phyloP scores from a whole-genome alignment of 2,888 invertebrate genomes.

The Tuberolachnus salignus region DNA sequence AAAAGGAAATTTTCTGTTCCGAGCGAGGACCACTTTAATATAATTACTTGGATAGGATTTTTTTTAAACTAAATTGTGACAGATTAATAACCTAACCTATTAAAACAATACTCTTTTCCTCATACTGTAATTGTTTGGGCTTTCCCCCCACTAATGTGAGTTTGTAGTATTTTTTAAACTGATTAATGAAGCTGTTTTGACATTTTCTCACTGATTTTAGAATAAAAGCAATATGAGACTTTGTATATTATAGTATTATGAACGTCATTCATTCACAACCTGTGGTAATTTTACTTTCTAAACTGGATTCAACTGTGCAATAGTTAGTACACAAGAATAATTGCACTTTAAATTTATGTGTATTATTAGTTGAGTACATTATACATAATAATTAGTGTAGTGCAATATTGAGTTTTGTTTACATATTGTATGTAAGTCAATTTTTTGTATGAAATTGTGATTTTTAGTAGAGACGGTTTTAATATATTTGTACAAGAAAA shows the following conservation, averaged over 20 bases:
- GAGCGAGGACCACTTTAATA: not conserved
- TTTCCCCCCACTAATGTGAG: too few relatives aligned
- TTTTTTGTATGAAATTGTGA: slow-evolving; percentile 41
- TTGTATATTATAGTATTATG: not conserved
- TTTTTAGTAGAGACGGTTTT: slow-evolving; percentile 49
- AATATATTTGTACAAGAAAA: slow-evolving; percentile 51
- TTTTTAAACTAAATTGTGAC: not conserved
- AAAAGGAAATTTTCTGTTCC: not conserved
- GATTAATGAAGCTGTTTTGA: too few relatives aligned
- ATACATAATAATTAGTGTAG: slow-evolving; percentile 1
- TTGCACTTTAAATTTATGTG: slow-evolving; percentile 16
- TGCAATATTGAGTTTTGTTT: slow-evolving; percentile 29
- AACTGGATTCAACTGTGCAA: not conserved
- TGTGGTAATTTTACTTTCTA: slow-evolving; percentile 4
- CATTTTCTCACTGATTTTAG: not conserved
- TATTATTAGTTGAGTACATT: slow-evolving; percentile 13
- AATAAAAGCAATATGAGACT: slow-evolving; percentile 5
- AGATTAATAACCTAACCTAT: not conserved
- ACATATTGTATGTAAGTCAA: slow-evolving; percentile 36
- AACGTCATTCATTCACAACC: not conserved
- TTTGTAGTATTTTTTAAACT: too few relatives aligned
- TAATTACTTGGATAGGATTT: not conserved
- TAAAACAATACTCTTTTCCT: too few relatives aligned
- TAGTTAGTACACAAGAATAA: slow-evolving; percentile 18
- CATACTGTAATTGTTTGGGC: too few relatives aligned